Percentiles rank a stretch among this genome's conserved stretches.
Evolutionary conservation across 2,888 invertebrate species (phyloP).

Genomic region (Melitaea athalia): DNA sequence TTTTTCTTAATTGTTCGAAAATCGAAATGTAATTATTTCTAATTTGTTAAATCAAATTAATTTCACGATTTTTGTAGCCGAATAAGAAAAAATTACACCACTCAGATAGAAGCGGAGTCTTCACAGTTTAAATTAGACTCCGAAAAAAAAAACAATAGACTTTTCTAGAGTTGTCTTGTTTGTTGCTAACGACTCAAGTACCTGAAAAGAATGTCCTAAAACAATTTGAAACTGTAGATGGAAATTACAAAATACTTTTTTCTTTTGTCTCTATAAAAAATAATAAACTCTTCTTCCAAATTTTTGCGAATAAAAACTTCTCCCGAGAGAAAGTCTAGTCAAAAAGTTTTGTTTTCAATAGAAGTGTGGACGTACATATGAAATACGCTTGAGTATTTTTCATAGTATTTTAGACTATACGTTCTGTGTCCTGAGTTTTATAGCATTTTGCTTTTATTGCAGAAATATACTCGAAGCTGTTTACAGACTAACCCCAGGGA

Average conservation of each 20-base stretch:
- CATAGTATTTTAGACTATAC: slow-evolving; percentile 6
- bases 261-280: background rate
- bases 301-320: background rate
- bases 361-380: background rate
- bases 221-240: too few relatives aligned
- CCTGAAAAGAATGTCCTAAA: background rate
- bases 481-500: background rate
- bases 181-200: too few relatives aligned
- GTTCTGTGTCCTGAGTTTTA: slow-evolving; percentile 3
- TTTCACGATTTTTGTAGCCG: too few relatives aligned
- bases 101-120: too few relatives aligned
- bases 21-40: too few relatives aligned
- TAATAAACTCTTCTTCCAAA: background rate
- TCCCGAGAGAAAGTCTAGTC: background rate
- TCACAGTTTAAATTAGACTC: too few relatives aligned
- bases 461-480: background rate
- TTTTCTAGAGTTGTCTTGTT: too few relatives aligned
- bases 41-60: too few relatives aligned
- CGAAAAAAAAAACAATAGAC: too few relatives aligned
- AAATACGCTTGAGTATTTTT: slow-evolving; percentile 3
- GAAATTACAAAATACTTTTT: background rate
- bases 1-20: too few relatives aligned
- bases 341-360: slow-evolving; percentile 2
- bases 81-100: too few relatives aligned
- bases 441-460: slow-evolving; percentile 1